Evolutionary conservation across 2,797 vertebrate species (phyloP).

Genomic region (Karalla daura): DNA sequence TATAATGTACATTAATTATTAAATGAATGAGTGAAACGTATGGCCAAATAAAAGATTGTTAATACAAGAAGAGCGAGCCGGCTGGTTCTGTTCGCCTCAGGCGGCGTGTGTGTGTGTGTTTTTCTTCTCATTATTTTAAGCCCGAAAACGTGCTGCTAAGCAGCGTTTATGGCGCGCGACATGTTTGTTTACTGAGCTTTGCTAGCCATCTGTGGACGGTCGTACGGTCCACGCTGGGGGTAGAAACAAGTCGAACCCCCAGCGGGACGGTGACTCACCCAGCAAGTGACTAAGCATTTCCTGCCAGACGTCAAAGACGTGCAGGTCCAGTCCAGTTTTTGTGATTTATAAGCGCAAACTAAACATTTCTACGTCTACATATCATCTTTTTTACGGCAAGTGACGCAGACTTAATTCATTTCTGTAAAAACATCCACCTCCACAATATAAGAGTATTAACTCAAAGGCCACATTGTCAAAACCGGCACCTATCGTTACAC

Average conservation of each 20-base stretch:
- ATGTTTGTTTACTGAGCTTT: slow-evolving; percentile 56
- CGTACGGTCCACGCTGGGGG: slow-evolving; percentile 54
- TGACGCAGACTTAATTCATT: too few species aligned
- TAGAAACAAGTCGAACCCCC: slow-evolving; percentile 39
- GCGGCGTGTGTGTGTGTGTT: slow-evolving; percentile 19
- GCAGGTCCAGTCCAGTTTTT: background rate
- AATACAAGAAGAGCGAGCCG: slow-evolving; percentile 32
- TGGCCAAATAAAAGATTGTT: slow-evolving; percentile 79
- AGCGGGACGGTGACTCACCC: slow-evolving; percentile 57
- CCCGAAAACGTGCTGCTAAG: slow-evolving; percentile 39
- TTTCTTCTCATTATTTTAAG: slow-evolving; percentile 27
- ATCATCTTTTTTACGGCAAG: too few species aligned
- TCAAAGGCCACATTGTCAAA: background rate
- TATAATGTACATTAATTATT: slow-evolving; percentile 78
- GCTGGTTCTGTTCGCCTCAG: background rate
- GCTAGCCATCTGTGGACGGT: slow-evolving; percentile 56
- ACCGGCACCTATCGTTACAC: background rate
- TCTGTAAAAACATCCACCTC: too few species aligned
- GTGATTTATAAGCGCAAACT: background rate
- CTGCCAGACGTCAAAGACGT: slow-evolving; percentile 23
- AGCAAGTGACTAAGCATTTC: slow-evolving; percentile 70
- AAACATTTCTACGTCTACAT: slow-evolving; percentile 3
- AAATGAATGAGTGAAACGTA: slow-evolving; percentile 68
- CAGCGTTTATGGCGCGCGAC: slow-evolving; percentile 50
- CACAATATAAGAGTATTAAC: too few species aligned